Base-by-base conservation (phyloP, 2,888 invertebrate species). In the Drosophila greeni region DNA sequence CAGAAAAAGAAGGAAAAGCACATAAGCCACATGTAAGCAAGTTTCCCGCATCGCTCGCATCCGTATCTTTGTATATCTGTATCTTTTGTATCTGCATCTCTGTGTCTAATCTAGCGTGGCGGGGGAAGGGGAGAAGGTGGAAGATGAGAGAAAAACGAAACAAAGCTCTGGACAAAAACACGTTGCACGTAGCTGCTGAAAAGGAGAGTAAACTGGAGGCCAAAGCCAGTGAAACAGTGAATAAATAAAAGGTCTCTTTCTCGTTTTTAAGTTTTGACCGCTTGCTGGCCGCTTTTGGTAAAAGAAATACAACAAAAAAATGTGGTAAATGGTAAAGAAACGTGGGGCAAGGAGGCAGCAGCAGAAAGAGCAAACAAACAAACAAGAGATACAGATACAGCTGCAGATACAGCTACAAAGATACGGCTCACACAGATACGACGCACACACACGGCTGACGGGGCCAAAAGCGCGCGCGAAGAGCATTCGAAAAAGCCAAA, bases 31-130 rank as follows among this genome's bases (percentile, higher is more conserved):
- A 66, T 57, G 48, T 45, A 33, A n/a, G 58, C 58, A 42, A 36
- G 29, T 18, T 39, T 45, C 56, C 37, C 37, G 26, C 43, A 20
- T 37, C 52, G 24, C 24, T 24, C 29, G 51, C 40, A 51, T 66
- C 45, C 53, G 34, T 47, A 40, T 47, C 37, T 47, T 31, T 45
- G 58, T n/a, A 37, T 16, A 14, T 26, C 53, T 62, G 45, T 53
- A 54, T 64, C 64, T 47, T 58, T 66, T 53, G 66, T 67, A 66
- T 77, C 65, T 78, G 77, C 76, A 77, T 78, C 79, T 82, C 79
- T 82, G 78, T 79, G 79, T 80, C 79, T 79, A 79, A 79, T 79
- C 83, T 77, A 80, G 77, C 82, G 69, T 80, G 77, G 68, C 74
- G 70, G 52, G 23, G 66, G 23, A 5, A 26, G 43, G 14, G 43